A percentile compares a stretch with the other conserved stretches of the same genome.
These are phyloP conservation scores for Pempheris klunzingeri DNA, from an alignment of 2,797 vertebrate genomes.

Conservation along the genomic window DNA sequence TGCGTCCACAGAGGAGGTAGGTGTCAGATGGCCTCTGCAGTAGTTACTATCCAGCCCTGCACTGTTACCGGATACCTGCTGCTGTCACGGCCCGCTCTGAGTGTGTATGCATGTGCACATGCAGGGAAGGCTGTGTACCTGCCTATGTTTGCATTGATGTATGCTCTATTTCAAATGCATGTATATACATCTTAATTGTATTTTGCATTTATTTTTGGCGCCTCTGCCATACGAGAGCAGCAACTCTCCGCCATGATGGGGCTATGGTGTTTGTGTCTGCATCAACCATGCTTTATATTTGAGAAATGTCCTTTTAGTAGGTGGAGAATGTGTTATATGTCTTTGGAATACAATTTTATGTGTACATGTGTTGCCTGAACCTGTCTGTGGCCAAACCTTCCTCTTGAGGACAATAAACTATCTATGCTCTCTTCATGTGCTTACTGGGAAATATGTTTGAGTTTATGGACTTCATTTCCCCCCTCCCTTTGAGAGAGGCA, in stretches of 20 bases:
- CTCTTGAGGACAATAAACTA: conserved; percentile 44
- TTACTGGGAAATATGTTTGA: conserved; percentile 69
- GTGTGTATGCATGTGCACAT: conserved; percentile 31
- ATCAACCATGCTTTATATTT: background rate
- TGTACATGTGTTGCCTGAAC: conserved; percentile 12
- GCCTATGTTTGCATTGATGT: conserved; percentile 19
- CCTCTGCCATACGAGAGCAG: background rate
- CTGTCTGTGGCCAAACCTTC: conserved; percentile 8
- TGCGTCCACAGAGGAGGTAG: conserved; percentile 61
- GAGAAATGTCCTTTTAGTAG: background rate
- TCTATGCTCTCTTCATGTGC: conserved; percentile 52
- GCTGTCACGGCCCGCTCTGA: conserved; percentile 28
- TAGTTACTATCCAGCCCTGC: conserved; percentile 53
- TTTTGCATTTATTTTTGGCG: background rate
- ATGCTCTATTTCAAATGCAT: conserved; percentile 18
- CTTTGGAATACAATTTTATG: conserved; percentile 2
- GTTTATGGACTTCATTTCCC: conserved; percentile 64
- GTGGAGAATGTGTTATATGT: background rate
- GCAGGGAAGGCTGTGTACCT: background rate
- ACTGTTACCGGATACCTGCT: conserved; percentile 64
- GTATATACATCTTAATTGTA: conserved; percentile 14
- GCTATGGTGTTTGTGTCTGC: background rate
- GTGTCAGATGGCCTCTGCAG: conserved; percentile 79
- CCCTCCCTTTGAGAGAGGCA: conserved; percentile 48
- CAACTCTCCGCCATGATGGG: background rate